Percentiles rank a stretch among this genome's conserved stretches.
Evolutionary conservation across 30 jellyfish, hydroid and myxozoan species (phyloP).

Genomic region (Hydractinia symbiolongicarpus): DNA sequence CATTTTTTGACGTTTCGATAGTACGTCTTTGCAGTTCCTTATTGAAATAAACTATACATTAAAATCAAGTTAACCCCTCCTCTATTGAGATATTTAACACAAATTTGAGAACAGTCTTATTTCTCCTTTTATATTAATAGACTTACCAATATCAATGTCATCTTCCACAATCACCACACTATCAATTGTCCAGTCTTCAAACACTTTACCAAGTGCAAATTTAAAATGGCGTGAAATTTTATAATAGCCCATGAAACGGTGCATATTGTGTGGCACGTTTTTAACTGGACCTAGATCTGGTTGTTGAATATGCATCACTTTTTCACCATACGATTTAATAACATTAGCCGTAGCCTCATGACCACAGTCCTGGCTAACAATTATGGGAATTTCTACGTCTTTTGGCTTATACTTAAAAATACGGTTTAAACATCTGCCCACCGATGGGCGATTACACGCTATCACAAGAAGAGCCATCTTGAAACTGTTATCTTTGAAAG

Average conservation of each 20-base stretch:
- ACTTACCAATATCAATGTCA: conserved; percentile 91
- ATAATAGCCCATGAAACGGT: conserved; percentile 76
- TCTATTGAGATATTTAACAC: no score
- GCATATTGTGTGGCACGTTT: conserved; percentile 72
- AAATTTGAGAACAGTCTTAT: no score
- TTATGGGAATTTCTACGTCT: conserved; percentile 56
- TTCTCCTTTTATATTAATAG: background rate
- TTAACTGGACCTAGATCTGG: conserved; percentile 79
- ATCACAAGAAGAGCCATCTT: conserved; percentile 62
- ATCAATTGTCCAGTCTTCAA: conserved; percentile 47
- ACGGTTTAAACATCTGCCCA: conserved; percentile 87
- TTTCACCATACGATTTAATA: conserved; percentile 71
- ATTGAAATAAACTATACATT: no score
- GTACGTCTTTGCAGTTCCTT: no score
- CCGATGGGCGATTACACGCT: conserved; percentile 95
- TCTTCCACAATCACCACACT: conserved; percentile 95
- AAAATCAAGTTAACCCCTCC: no score
- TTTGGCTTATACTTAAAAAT: conserved; percentile 61
- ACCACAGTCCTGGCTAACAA: conserved; percentile 98
- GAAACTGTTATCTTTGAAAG: background rate
- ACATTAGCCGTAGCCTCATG: conserved; percentile 77
- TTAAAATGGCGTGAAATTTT: conserved; percentile 91
- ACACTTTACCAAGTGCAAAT: conserved; percentile 75
- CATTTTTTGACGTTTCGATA: no score
- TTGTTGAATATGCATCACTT: conserved; percentile 65